Evolutionary conservation across 35 echinoderm and acorn worm genomes (phyloP), one percentile per base, ranked within the genome.

Genomic region (Chiridota heheva): DNA sequence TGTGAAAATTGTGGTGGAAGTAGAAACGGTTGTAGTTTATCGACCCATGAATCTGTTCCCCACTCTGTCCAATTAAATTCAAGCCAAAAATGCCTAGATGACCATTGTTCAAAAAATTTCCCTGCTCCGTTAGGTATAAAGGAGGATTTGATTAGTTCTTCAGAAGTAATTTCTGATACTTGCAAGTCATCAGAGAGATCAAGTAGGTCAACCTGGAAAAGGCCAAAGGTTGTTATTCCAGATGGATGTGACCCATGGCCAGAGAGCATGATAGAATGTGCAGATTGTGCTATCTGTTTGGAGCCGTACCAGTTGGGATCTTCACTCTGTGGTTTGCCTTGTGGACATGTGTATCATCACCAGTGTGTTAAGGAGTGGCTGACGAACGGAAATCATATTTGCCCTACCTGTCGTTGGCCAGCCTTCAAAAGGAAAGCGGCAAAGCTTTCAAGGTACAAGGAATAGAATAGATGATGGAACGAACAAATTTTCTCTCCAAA

Each of bases 381-480:
- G 40, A 70, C 53, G 12, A 59, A 67, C 20, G 79, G 73, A 37
- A 96, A 96, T n/a, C 95, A 98, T 70, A 53, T 65, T 20, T 98
- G 95, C 58, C 95, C 89, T 18, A 87, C 72, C 6, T 98, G 95
- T 28, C 55, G 95, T 43, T 97, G 95, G 95, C 95, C 95, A 60
- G 95, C 95, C 20, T 98, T 84, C 38, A 98, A 92, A 38, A 84
- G 44, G 18, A 96, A 87, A 49, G 73, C 83, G 7, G 69, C 53
- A 49, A 91, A 91, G 36, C 70, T 88, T 43, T 91, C 78, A 41
- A 86, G 91, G 68, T 81, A 97, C 32, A 91, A 69, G 63, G 93
- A 97, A 70, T 97, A 81, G n/a, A n/a, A n/a, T n/a, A n/a, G 36
- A 72, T 18, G 18, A n/a, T n/a, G n/a, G n/a, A n/a, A n/a, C n/a